A percentile compares a stretch with the other conserved stretches of the same genome.
Evolutionary conservation across 2,113 vertebrate genomes (phyloP).

Genomic region (Neolamprologus longior): DNA sequence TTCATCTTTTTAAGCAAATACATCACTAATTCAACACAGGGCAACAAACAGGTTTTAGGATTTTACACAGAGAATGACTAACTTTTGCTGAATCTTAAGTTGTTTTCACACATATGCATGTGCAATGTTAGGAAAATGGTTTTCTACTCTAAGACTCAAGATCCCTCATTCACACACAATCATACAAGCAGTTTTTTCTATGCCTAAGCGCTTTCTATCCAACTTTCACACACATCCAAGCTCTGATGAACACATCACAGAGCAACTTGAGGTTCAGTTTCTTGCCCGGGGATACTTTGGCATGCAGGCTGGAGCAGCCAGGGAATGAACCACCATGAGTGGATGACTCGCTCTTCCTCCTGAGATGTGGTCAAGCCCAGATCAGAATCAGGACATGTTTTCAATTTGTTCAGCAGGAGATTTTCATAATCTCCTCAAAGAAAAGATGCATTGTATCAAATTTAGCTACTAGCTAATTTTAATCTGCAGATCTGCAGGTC

Average conservation of each 20-base stretch:
- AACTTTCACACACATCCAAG: background rate
- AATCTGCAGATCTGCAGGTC: background rate
- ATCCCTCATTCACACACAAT: background rate
- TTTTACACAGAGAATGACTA: background rate
- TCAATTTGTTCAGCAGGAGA: background rate
- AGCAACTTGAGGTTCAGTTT: background rate
- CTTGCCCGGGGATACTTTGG: background rate
- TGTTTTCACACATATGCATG: background rate
- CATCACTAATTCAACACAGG: background rate
- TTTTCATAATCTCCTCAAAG: background rate
- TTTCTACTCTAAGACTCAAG: background rate
- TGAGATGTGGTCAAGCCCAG: background rate
- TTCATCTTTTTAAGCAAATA: background rate
- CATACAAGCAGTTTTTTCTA: background rate
- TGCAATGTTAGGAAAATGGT: background rate
- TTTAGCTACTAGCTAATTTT: background rate
- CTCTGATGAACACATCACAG: background rate
- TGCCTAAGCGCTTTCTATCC: too few relatives aligned
- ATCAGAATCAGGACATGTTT: background rate
- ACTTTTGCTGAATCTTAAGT: fast-evolving
- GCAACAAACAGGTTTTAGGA: background rate
- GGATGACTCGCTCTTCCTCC: background rate
- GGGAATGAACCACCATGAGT: background rate
- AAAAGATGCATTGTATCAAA: background rate
- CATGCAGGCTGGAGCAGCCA: background rate